These are phyloP conservation scores for Toxotes lorentzi DNA, from an alignment of 2,797 vertebrate genomes.

Conservation along the genomic window DNA sequence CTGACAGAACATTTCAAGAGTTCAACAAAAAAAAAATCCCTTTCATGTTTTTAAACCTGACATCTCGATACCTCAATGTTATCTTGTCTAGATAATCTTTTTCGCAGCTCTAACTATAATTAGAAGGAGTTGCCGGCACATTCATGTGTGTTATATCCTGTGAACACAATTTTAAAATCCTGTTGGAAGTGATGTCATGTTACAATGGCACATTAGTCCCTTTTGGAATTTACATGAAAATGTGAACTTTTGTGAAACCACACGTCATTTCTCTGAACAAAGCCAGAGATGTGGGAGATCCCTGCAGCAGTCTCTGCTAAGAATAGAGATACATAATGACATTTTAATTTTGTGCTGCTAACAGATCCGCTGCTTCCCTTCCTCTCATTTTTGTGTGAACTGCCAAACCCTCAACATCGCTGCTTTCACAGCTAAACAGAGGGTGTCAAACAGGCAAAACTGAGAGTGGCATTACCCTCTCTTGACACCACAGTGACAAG, in stretches of 20 bases:
- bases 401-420: constrained; percentile 53
- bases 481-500: constrained; percentile 44
- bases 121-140: constrained; percentile 45
- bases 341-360: constrained; percentile 80
- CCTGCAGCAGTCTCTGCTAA: constrained; percentile 69
- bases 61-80: constrained; percentile 45
- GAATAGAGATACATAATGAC: constrained; percentile 78
- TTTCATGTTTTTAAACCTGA: constrained; percentile 57
- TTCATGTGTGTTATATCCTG: constrained; percentile 42
- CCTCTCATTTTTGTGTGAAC: constrained; percentile 60
- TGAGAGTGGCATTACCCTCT: constrained; percentile 51
- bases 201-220: constrained; percentile 49
- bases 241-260: constrained; percentile 67
- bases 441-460: constrained; percentile 57
- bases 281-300: constrained; percentile 66
- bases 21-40: constrained; percentile 35
- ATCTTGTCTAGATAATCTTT: constrained; percentile 49
- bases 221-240: constrained; percentile 55
- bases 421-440: constrained; percentile 64
- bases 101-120: constrained; percentile 45
- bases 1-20: constrained; percentile 11
- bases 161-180: constrained; percentile 49
- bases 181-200: constrained; percentile 36
- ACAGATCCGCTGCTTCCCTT: constrained; percentile 60
- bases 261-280: constrained; percentile 56